Conservation (phyloP, 2,888 invertebrate species). For the Pseudeuparius sepicola region DNA sequence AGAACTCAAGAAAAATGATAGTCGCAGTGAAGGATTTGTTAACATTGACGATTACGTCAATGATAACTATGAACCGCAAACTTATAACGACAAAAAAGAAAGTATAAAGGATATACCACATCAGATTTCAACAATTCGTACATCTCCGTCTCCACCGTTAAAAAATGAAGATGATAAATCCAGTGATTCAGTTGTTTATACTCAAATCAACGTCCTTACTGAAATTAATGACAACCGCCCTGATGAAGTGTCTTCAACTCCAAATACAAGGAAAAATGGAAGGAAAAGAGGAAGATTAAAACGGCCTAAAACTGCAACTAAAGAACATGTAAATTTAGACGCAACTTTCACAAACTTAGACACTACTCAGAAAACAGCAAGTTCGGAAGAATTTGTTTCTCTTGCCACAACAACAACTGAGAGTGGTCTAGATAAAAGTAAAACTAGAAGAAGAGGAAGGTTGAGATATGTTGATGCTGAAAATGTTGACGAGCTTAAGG, state of each 20-base stretch:
- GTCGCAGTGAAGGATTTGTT: constrained; percentile 11
- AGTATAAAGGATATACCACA: background rate
- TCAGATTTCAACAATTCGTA: background rate
- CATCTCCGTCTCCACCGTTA: too few relatives aligned
- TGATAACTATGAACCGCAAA: constrained; percentile 34
- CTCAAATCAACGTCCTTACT: constrained; percentile 14
- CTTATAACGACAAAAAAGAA: constrained; percentile 18
- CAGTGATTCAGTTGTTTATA: constrained; percentile 4
- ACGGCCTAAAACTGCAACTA: constrained; percentile 9
- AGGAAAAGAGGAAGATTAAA: constrained; percentile 13
- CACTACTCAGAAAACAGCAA: too few relatives aligned
- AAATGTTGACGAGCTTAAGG: constrained; percentile 2
- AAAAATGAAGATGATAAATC: too few relatives aligned
- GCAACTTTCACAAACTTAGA: too few relatives aligned
- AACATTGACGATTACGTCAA: constrained; percentile 31
- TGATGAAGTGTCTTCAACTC: constrained; percentile 1
- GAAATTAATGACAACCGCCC: constrained; percentile 6
- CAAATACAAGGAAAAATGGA: too few relatives aligned
- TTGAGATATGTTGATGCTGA: too few relatives aligned
- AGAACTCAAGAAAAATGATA: constrained; percentile 8
- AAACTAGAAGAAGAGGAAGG: constrained; percentile 1
- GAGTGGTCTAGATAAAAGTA: too few relatives aligned
- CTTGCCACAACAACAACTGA: too few relatives aligned
- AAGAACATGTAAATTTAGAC: too few relatives aligned
- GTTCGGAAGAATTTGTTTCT: too few relatives aligned